Evolutionary conservation across 2,797 vertebrate genomes (phyloP).

Genomic region (Acanthurus tractus): DNA sequence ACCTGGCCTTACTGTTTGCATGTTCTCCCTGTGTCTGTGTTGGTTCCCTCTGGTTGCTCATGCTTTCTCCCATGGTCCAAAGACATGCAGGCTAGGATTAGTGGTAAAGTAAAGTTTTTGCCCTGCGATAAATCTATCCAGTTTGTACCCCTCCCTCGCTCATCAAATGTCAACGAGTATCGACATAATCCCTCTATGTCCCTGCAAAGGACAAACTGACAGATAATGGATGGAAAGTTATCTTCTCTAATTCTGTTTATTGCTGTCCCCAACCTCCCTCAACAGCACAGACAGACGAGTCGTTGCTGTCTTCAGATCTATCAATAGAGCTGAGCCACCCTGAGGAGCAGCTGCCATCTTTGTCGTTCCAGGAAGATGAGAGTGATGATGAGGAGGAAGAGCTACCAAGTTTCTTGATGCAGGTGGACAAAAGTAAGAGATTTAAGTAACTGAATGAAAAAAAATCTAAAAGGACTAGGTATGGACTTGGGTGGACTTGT

Average conservation of each 20-base stretch:
- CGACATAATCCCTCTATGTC: no score
- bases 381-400: constrained; percentile 88
- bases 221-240: no score
- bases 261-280: not conserved
- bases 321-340: constrained; percentile 79
- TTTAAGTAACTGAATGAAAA: not conserved
- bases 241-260: constrained; percentile 32
- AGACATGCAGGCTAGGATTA: no score
- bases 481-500: not conserved
- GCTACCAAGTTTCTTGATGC: constrained; percentile 88
- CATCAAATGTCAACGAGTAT: no score
- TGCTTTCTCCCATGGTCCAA: no score
- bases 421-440: constrained; percentile 79
- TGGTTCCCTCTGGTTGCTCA: no score
- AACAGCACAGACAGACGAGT: constrained; percentile 65
- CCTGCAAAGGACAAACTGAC: no score
- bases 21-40: no score
- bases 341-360: constrained; percentile 64
- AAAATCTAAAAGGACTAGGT: not conserved
- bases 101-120: no score
- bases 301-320: constrained; percentile 79
- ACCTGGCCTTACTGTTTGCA: no score
- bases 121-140: no score
- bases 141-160: no score
- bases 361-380: constrained; percentile 66